phyloP scores from a whole-genome alignment of 2,113 vertebrate species.

The Craseonycteris thonglongyai region DNA sequence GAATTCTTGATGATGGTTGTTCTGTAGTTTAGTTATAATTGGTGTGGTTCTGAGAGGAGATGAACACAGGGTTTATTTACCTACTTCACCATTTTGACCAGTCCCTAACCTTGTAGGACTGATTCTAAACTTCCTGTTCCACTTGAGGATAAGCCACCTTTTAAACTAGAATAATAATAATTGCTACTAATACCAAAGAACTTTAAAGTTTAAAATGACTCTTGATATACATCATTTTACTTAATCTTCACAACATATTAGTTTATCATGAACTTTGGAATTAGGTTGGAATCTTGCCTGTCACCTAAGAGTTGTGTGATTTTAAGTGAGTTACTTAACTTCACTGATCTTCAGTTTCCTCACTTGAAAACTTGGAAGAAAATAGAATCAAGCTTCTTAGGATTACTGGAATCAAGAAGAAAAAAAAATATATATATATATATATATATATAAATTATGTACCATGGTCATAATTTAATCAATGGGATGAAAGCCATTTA shows the following conservation, averaged over 20 bases:
- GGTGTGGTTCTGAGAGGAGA: too few species aligned
- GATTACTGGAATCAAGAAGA: too few species aligned
- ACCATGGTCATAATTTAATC: neutral
- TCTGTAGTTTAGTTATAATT: too few species aligned
- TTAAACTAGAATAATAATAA: neutral
- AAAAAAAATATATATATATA: neutral
- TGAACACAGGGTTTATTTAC: too few species aligned
- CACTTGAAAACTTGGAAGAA: neutral
- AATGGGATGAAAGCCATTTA: neutral
- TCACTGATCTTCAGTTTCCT: neutral
- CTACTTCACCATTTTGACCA: too few species aligned
- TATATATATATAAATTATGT: neutral
- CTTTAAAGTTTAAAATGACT: neutral
- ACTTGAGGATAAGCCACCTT: neutral
- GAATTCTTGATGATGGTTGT: too few species aligned
- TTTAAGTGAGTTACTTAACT: neutral
- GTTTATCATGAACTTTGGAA: neutral
- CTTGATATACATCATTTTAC: neutral
- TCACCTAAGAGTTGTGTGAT: neutral
- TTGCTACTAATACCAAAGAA: neutral
- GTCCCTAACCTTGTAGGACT: too few species aligned
- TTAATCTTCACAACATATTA: neutral
- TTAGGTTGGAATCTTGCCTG: neutral
- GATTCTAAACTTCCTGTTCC: neutral
- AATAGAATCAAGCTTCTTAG: neutral